Base-by-base conservation (phyloP, 1,140 invertebrate species). In the Diorhabda carinulata region DNA sequence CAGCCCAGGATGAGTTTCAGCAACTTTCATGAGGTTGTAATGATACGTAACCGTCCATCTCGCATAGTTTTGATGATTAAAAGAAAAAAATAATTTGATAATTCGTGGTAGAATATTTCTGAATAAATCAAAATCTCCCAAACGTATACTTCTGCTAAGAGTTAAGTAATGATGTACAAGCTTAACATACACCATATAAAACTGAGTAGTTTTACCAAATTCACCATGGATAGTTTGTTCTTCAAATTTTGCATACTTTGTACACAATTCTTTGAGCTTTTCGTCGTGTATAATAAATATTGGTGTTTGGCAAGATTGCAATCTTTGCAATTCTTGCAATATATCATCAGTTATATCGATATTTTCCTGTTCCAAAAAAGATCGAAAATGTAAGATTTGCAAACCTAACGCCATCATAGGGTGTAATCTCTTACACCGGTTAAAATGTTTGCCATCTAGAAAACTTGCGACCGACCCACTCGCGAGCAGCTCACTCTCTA, bases 151-250 rank as follows among this genome's bases (percentile, higher is more conserved):
- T 69, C 77, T 64, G 1, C 61, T 72, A 61, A 78, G 61, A 5
- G 42, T 58, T 57, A 74, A 61, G 59, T 79, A 78, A 72, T 80
- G 43, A 72, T 74, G 4, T 2, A 79, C 59, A 6, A 79, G 69
- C 68, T 77, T 72, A 5, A 78, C 73, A 43, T 78, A 78, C 42
- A 74, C 76, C 59, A 77, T 25, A 70, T 78, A 79, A 74, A 78
- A 79, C 56, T 81, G 77, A 3, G 78, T 43, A 10, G 80, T 81
- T 77, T 79, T 78, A 3, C 78, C 77, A 59, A 76, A 66, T n/a
- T 73, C 70, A 66, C 75, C 76, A 45, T 71, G 40, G 4, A 76
- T 56, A 63, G 74, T 76, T 62, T 68, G 44, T 62, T 72, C 5
- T 57, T 68, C 65, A 62, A 67, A 80, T 66, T 61, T 60, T 43